phyloP scores from a whole-genome alignment of 64 coral and sea anemone species.

The Orbicella faveolata region DNA sequence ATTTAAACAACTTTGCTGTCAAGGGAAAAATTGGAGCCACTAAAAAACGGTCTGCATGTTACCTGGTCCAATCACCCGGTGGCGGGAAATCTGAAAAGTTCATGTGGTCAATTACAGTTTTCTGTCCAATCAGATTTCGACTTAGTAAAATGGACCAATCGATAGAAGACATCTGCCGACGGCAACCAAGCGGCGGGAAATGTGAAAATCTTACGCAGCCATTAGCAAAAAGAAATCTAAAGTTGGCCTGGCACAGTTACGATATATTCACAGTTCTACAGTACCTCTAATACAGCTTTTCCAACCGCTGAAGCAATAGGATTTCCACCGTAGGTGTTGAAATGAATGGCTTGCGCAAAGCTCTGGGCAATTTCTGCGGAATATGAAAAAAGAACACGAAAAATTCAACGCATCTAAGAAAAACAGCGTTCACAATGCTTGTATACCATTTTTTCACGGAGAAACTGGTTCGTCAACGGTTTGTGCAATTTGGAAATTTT shows the following conservation, averaged over 20 bases:
- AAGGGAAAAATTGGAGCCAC: no score
- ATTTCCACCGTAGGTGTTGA: slow-evolving; percentile 97
- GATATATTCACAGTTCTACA: neutral
- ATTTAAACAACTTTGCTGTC: no score
- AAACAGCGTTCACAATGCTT: no score
- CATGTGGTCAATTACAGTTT: neutral
- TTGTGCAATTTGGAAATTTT: no score
- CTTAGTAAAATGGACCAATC: neutral
- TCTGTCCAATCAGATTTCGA: neutral
- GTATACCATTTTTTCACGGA: no score
- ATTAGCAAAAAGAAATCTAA: neutral
- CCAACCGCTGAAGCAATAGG: slow-evolving; percentile 81
- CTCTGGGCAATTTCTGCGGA: slow-evolving; percentile 82
- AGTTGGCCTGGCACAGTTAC: neutral
- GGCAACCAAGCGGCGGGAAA: neutral
- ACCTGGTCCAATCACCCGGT: neutral
- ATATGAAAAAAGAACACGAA: neutral
- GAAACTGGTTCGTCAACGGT: no score
- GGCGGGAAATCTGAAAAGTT: neutral
- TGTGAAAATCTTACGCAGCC: neutral
- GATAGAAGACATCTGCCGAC: neutral
- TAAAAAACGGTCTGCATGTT: no score
- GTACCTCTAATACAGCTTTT: slow-evolving; percentile 90
- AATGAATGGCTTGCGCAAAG: slow-evolving; percentile 82
- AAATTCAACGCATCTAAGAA: neutral